phyloP scores from a whole-genome alignment of 2,113 vertebrate genomes.

The Mustelus asterias region DNA sequence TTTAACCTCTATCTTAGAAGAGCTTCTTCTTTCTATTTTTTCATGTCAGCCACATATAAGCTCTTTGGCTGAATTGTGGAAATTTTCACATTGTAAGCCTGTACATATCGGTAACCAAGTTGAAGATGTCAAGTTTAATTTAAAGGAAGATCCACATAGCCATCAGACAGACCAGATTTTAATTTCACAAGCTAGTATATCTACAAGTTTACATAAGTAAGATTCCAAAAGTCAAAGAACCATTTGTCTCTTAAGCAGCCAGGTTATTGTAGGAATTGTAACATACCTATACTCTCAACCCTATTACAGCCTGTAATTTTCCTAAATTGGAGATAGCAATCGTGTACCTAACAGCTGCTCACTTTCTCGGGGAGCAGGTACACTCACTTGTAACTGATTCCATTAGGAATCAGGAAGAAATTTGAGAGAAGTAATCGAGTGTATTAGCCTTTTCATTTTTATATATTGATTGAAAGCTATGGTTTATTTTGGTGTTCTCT shows the following conservation, averaged over 20 bases:
- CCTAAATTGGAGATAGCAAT: neutral
- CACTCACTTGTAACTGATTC: neutral
- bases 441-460: neutral
- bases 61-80: neutral
- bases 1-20: neutral
- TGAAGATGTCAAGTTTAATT: neutral
- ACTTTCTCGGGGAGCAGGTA: neutral
- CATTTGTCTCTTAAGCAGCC: neutral
- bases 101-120: neutral
- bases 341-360: neutral
- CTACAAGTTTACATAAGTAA: neutral
- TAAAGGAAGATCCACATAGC: neutral
- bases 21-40: neutral
- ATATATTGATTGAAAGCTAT: neutral
- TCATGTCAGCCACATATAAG: neutral
- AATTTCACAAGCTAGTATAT: neutral
- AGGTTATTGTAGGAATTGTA: neutral
- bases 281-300: neutral
- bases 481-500: neutral
- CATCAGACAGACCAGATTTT: neutral
- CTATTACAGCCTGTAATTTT: neutral
- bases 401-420: neutral
- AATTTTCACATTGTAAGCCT: neutral
- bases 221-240: neutral
- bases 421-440: neutral